Conservation (phyloP, 2,797 vertebrate genomes). For the Melopsittacus undulatus region DNA sequence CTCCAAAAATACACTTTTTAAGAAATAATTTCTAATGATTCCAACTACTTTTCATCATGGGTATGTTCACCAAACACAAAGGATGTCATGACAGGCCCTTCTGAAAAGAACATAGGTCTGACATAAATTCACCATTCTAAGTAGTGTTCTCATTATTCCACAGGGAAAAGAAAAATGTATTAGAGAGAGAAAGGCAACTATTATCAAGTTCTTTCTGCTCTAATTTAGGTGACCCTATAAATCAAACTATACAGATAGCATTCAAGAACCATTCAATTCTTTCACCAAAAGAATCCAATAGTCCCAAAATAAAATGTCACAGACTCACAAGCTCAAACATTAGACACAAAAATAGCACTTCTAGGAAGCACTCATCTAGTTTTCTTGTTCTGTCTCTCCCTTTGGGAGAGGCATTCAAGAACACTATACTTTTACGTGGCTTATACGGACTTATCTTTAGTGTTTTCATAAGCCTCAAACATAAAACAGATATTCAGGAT, state of each 20-base stretch:
- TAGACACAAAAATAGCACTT: background rate
- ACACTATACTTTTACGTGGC: background rate
- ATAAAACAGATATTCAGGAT: background rate
- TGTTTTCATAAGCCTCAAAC: background rate
- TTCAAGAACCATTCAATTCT: background rate
- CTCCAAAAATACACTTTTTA: background rate
- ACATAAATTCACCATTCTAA: background rate
- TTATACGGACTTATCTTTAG: background rate
- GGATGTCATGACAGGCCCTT: background rate
- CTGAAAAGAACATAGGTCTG: background rate
- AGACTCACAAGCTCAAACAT: background rate
- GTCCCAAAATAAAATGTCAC: background rate
- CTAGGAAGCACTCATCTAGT: background rate
- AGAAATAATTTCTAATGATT: background rate
- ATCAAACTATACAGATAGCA: background rate
- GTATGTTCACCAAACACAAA: background rate
- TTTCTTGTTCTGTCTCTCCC: background rate
- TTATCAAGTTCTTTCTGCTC: background rate
- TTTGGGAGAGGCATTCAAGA: background rate
- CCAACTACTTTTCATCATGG: background rate
- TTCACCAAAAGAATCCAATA: background rate
- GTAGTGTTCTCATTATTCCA: background rate
- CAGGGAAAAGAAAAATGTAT: background rate
- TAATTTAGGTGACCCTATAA: background rate
- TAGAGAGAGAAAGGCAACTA: background rate